Evolutionary conservation across 2,797 vertebrate species (phyloP), one percentile per base, ranked within the genome.

Genomic region (Carapus acus): DNA sequence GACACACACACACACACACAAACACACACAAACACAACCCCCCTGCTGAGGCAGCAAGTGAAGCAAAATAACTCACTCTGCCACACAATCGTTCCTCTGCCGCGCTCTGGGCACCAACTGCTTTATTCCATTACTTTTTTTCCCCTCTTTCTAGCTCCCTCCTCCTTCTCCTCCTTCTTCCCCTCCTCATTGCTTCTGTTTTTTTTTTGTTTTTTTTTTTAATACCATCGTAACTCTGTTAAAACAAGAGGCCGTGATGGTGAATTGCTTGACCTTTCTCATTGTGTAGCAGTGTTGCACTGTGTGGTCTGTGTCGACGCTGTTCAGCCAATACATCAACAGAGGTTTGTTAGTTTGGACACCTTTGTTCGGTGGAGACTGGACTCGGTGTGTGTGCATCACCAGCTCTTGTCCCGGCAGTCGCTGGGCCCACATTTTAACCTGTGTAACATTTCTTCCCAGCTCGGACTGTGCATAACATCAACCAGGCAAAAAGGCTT

Each of bases 21-120:
- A 44, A 48, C 16, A 54, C 44, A 47, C 50, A 40, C 49, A 59
- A 8, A 39, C 54, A 53, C 60, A 48, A 60, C 60, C 63, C 61
- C 75, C 85, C 83, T 74, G 76, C 84, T 80, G 85, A 79, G 84
- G 77, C 67, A 83, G 84, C 86, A 88, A 88, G 84, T 84, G 81
- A 88, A 86, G 86, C 86, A 87, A 87, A 88, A 87, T 87, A 87
- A 89, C 83, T 86, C 83, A 82, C 84, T 86, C 83, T 85, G 82
- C 83, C 82, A 86, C 79, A 85, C 84, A 83, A 85, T 83, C 75
- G 54, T 81, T 88, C 76, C 78, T 86, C 81, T 81, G 75, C 82
- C 80, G 84, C 65, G 72, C 81, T 86, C 80, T 77, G 70, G 80
- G 77, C 83, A 56, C 81, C 69, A 79, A 75, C 83, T 83, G 73